phyloP scores from a whole-genome alignment of 53 echinoderm and acorn worm species.

The Echinometra lucunter region DNA sequence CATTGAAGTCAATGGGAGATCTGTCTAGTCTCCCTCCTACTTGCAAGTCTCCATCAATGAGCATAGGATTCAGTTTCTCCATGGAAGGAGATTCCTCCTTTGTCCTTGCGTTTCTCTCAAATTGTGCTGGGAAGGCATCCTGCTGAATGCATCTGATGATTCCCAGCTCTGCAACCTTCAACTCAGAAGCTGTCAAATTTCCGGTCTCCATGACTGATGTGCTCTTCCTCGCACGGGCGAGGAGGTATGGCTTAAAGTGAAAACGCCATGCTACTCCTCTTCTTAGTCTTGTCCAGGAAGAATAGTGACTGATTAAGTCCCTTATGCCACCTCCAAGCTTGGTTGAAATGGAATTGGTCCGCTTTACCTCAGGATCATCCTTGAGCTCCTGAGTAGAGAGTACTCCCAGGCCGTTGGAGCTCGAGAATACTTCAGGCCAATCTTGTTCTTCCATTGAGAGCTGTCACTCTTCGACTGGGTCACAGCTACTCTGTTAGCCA shows the following conservation, averaged over 20 bases:
- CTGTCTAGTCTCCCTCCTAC: constrained; percentile 72
- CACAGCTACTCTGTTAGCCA: constrained; percentile 75
- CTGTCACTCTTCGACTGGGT: too few relatives aligned
- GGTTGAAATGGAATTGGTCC: background rate
- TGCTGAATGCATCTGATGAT: background rate
- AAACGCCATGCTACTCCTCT: constrained; percentile 72
- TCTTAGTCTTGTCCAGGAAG: constrained; percentile 17
- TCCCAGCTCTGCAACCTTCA: background rate
- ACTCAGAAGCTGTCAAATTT: too few relatives aligned
- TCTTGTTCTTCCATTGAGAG: constrained; percentile 38
- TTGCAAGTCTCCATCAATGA: constrained; percentile 22
- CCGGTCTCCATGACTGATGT: too few relatives aligned
- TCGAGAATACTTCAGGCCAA: constrained; percentile 59
- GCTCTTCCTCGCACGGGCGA: background rate
- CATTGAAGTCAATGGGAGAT: constrained; percentile 54
- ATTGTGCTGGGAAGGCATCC: background rate
- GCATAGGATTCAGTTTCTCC: constrained; percentile 59
- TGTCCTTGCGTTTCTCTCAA: background rate
- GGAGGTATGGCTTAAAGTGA: constrained; percentile 30
- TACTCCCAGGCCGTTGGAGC: background rate
- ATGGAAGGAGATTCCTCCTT: background rate
- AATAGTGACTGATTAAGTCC: background rate
- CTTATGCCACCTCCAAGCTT: background rate
- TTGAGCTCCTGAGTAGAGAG: too few relatives aligned
- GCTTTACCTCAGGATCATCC: constrained; percentile 74